These are phyloP conservation scores for Bombus fervidus DNA, from an alignment of 1,140 invertebrate genomes.

Conservation along the genomic window DNA sequence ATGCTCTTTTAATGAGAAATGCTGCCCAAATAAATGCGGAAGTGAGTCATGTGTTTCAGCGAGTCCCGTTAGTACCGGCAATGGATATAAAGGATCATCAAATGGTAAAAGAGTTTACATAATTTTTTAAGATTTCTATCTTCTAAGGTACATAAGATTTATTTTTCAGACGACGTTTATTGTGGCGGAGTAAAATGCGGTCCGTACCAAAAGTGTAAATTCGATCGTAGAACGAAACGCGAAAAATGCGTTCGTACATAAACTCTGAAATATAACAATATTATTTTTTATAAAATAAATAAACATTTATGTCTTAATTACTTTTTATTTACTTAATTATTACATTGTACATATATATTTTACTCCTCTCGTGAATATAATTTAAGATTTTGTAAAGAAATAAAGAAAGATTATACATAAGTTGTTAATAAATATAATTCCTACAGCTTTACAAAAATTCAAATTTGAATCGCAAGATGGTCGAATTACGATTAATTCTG, in stretches of 20 bases:
- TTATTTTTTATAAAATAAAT: background rate
- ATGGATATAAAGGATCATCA: constrained; percentile 71
- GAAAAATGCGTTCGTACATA: constrained; percentile 85
- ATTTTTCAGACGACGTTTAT: constrained; percentile 84
- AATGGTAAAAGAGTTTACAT: constrained; percentile 50
- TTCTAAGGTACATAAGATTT: background rate
- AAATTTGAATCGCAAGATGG: background rate
- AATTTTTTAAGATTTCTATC: too few relatives aligned
- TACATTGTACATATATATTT: background rate
- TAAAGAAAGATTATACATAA: background rate
- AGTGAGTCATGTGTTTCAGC: constrained; percentile 85
- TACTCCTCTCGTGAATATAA: background rate
- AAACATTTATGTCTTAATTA: background rate
- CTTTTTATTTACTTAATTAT: too few relatives aligned
- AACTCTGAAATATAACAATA: background rate
- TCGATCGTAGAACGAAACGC: constrained; percentile 85
- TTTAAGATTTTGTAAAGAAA: background rate
- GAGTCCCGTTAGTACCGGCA: constrained; percentile 78
- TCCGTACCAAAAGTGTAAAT: constrained; percentile 86
- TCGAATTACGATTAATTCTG: background rate
- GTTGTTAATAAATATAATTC: background rate
- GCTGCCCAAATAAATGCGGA: constrained; percentile 88
- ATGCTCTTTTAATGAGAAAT: constrained; percentile 85
- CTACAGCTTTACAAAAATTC: background rate
- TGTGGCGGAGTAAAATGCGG: constrained; percentile 88